Evolutionary conservation across 1,140 invertebrate genomes (phyloP), one percentile per base, ranked within the genome.

Genomic region (Panagrolaimus sp.): DNA sequence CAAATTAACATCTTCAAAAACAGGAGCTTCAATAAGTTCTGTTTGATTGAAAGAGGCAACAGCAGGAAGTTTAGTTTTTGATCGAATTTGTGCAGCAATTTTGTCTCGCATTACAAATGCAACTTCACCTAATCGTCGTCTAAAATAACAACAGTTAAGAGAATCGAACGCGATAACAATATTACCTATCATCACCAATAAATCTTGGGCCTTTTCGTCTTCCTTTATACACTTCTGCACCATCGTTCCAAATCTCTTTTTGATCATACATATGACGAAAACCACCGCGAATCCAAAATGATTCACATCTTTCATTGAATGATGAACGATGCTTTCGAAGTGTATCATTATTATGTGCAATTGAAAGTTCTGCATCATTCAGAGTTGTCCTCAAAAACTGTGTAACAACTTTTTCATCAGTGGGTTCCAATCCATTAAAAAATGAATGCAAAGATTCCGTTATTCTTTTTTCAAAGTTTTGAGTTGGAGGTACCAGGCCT

Each of bases 271-370:
- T 52, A 43, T 26, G 15, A 15, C 14, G 52, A 28, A 58, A 58
- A 12, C 79, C 79, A 44, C 68, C 69, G 26, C 80, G 67, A 17
- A 81, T 62, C 79, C 79, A 81, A 46, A 81, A 81, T 8, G 80
- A 75, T 67, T 81, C 79, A 46, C 73, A 81, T 28, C 72, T 62
- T n/a, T 70, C 32, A 64, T 43, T 62, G 17, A 38, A n/a, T 69
- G 12, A 45, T 63, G 77, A 69, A 4, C 73, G 45, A 12, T 73
- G 63, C 5, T 70, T 63, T 5, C 26, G 12, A 26, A 75, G 46
- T 43, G 65, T 47, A 9, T 48, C 38, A 24, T 65, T 58, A n/a
- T 69, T 76, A 46, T 83, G 70, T 12, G 75, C 76, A 45, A 83
- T 46, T 24, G 45, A 63, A 8, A 68, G 47, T 10, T 73, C 63